Conservation (phyloP, 2,888 invertebrate genomes). For the Megalurothrips usitatus region DNA sequence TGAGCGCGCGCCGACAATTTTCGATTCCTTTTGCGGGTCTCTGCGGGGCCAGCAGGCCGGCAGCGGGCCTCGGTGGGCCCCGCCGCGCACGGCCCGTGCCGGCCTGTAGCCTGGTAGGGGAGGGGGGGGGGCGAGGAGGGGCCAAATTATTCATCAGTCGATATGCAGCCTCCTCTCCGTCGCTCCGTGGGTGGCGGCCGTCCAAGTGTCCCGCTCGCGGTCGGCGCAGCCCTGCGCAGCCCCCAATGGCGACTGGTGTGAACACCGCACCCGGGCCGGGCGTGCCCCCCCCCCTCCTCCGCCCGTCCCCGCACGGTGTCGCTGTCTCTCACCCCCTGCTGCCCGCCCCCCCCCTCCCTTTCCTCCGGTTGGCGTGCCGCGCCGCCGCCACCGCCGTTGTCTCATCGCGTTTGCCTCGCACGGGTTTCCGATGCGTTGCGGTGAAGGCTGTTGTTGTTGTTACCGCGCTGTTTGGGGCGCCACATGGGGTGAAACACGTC, state of each 20-base stretch:
- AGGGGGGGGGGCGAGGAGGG: neutral
- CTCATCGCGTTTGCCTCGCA: neutral
- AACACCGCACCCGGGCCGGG: neutral
- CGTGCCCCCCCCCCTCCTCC: neutral
- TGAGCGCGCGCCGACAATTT: neutral
- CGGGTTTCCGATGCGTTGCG: no score
- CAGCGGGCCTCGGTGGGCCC: neutral
- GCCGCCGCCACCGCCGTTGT: neutral
- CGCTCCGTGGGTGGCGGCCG: neutral
- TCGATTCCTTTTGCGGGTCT: neutral
- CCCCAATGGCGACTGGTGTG: neutral
- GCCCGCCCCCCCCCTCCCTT: neutral
- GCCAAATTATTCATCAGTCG: slow-evolving; percentile 10
- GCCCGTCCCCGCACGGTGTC: neutral
- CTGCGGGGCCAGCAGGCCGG: no score
- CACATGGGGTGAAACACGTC: slow-evolving; percentile 6
- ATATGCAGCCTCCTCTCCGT: neutral
- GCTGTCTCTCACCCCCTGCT: neutral
- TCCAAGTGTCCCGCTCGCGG: neutral
- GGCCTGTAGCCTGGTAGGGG: neutral
- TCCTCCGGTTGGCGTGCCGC: neutral
- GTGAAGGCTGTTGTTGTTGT: no score
- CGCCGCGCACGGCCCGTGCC: neutral
- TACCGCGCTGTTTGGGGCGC: neutral
- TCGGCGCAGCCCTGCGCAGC: neutral